Evolutionary conservation across 2,797 vertebrate species (phyloP), one percentile per base, ranked within the genome.

Genomic region (Ctenopoma multispine): DNA sequence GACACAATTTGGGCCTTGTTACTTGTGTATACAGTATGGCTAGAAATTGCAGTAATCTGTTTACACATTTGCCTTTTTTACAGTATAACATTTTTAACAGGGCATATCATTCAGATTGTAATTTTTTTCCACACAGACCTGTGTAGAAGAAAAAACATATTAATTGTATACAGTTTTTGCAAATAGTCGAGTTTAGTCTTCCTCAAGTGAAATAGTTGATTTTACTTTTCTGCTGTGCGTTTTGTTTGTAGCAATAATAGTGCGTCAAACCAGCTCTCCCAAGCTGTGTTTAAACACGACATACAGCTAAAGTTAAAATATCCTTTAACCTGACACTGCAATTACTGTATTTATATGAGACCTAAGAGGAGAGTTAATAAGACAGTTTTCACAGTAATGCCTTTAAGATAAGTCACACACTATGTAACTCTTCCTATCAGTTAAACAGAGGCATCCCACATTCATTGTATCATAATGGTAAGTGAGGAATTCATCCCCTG

Each of bases 1-100:
- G 77, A 59, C 75, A 75, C 54, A 72, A 77, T 72, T 84, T 80
- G 72, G 61, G 55, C 62, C n/a, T 40, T 9, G 44, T 55, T 67
- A 72, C 24, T 38, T 57, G 61, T 53, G 27, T 63, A 5, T 59
- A 54, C 69, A 62, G 41, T 61, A 36, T 4, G 20, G 24, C 7
- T 8, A 2, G 10, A 53, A 63, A 69, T 58, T 12, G 69, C 2
- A 51, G 43, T 34, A n/a, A 57, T 43, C 18, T 46, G 18, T 21
- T 31, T 15, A n/a, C 38, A 66, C 5, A 3, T 61, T 59, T 72
- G 38, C 49, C 59, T 41, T 63, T 31, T 56, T 71, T 63, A 24
- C 67, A 53, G 24, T 24, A 18, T 14, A 21, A 20, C 0, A 7
- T 15, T 43, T 18, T 46, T 9, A 46, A 46, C 17, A 46, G 15